phyloP scores from a whole-genome alignment of 2,113 vertebrate genomes.

The Plestiodon gilberti region DNA sequence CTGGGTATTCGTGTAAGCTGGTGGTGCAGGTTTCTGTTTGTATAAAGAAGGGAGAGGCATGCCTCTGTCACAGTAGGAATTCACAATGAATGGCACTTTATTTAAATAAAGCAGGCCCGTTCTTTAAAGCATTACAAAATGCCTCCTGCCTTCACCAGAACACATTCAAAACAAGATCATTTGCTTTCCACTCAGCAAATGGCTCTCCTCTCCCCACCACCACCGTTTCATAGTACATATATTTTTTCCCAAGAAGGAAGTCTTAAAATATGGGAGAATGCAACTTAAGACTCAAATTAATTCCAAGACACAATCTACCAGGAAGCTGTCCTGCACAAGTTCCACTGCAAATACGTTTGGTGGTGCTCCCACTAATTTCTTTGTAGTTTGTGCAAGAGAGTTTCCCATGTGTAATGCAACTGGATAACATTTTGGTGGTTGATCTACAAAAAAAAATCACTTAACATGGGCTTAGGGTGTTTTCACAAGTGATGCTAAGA shows the following conservation, averaged over 20 bases:
- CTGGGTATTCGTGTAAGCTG: background rate
- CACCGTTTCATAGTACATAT: background rate
- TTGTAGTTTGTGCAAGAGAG: background rate
- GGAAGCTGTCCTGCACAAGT: background rate
- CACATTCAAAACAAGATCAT: background rate
- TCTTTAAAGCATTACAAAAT: background rate
- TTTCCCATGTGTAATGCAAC: background rate
- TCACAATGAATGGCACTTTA: conserved; percentile 5
- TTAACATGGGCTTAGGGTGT: background rate
- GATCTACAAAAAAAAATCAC: background rate
- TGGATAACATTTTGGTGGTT: background rate
- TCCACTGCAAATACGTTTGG: background rate
- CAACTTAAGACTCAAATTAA: background rate
- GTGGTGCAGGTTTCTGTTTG: conserved; percentile 28
- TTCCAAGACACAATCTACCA: background rate
- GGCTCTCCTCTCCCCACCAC: background rate
- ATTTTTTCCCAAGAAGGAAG: background rate
- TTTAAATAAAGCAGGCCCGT: conserved; percentile 13
- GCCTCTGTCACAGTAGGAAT: conserved; percentile 11
- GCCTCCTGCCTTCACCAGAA: background rate
- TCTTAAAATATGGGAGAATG: background rate
- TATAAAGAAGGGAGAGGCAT: conserved; percentile 25
- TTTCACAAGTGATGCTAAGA: background rate
- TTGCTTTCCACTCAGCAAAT: no score
- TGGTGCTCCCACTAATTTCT: background rate